phyloP scores from a whole-genome alignment of 2,113 vertebrate species.

The Microcebus murinus region DNA sequence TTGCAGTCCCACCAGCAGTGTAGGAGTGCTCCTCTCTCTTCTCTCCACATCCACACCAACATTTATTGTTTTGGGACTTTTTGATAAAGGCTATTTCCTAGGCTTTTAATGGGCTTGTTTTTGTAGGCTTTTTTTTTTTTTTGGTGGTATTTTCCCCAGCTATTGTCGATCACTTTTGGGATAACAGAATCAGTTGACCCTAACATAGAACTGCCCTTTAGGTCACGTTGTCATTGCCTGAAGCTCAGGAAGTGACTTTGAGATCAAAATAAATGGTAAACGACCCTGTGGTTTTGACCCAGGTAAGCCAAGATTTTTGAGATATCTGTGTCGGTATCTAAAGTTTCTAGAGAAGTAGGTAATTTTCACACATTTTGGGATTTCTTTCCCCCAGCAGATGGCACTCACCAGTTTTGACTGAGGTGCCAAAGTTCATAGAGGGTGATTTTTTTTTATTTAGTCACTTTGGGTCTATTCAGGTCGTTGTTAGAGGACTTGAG shows the following conservation, averaged over 20 bases:
- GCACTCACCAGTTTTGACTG: background rate
- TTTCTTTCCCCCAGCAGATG: background rate
- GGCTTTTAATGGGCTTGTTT: background rate
- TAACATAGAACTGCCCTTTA: background rate
- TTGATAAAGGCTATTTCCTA: background rate
- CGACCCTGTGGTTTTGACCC: background rate
- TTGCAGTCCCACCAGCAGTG: no score
- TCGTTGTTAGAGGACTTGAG: background rate
- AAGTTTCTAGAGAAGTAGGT: background rate
- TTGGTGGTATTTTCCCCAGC: background rate
- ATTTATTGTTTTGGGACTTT: no score
- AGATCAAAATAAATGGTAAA: background rate
- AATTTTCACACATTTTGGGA: background rate
- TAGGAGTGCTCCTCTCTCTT: no score
- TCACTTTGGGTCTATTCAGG: background rate
- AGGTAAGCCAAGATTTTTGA: background rate
- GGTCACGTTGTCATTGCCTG: background rate
- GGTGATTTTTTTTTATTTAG: background rate
- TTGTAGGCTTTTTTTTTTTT: background rate
- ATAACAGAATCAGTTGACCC: background rate
- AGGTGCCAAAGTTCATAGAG: background rate
- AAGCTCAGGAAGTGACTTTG: background rate
- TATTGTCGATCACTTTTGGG: background rate
- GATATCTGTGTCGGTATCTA: background rate
- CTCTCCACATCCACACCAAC: no score